Percentiles rank a stretch among this genome's conserved stretches.
phyloP scores from a whole-genome alignment of 1,140 invertebrate genomes.

The Archivesica marissinica region DNA sequence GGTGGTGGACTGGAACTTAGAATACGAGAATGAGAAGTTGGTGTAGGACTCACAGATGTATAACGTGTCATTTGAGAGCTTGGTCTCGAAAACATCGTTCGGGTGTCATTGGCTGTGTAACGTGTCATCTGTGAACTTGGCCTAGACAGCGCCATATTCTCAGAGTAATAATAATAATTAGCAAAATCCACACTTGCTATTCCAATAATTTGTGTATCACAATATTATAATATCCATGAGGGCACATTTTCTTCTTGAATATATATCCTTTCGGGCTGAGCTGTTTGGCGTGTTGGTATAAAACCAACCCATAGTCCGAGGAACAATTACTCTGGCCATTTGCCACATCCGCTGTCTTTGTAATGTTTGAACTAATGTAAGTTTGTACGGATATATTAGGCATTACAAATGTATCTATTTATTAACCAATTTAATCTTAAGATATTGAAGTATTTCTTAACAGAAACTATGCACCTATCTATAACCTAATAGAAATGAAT shows the following conservation, averaged over 20 bases:
- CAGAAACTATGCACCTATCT: too few relatives aligned
- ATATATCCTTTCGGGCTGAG: neutral
- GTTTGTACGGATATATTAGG: neutral
- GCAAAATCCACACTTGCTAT: neutral
- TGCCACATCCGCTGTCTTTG: constrained; percentile 1
- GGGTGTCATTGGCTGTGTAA: constrained; percentile 32
- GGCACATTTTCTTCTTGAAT: neutral
- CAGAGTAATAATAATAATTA: neutral
- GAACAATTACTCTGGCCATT: neutral
- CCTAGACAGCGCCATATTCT: constrained; percentile 33
- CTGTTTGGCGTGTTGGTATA: neutral
- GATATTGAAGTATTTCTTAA: neutral
- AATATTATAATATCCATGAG: neutral
- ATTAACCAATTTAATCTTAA: neutral
- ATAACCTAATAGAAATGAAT: too few relatives aligned
- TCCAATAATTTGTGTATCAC: neutral
- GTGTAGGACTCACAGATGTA: constrained; percentile 36
- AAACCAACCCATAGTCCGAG: neutral
- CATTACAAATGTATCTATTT: neutral
- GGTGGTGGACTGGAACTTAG: constrained; percentile 14
- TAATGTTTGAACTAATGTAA: neutral
- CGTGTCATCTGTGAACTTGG: constrained; percentile 57
- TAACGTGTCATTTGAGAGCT: constrained; percentile 54
- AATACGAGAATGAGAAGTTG: neutral
- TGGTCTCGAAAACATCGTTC: constrained; percentile 3